A percentile compares a stretch with the other conserved stretches of the same genome.
Conservation (phyloP, 2,888 invertebrate species). For the Sarcophaga variegata region DNA sequence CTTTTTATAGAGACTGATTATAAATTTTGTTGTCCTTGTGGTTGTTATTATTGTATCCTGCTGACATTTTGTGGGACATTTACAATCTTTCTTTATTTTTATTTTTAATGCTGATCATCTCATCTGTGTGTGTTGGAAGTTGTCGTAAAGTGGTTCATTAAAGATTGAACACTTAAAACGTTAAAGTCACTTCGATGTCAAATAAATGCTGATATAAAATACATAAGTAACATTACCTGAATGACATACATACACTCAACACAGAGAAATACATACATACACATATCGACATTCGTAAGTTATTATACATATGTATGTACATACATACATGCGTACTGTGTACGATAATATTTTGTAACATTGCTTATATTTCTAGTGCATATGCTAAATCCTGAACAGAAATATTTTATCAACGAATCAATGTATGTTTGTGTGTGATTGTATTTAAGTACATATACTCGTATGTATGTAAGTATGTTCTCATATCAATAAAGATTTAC, state of each 20-base stretch:
- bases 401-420: neutral
- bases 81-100: neutral
- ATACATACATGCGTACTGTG: neutral
- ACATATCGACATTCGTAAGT: neutral
- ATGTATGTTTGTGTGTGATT: neutral
- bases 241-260: neutral
- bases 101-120: conserved; percentile 10
- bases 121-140: conserved; percentile 33
- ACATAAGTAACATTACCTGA: conserved; percentile 11
- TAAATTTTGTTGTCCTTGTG: conserved; percentile 1
- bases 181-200: conserved; percentile 53
- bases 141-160: conserved; percentile 57
- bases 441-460: no score
- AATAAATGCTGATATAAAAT: conserved; percentile 45
- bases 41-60: neutral
- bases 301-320: neutral
- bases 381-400: neutral
- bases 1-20: no score
- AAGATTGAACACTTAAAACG: conserved; percentile 51
- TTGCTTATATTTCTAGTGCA: neutral
- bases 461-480: neutral
- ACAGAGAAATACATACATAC: neutral
- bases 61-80: conserved; percentile 19
- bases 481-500: conserved; percentile 8
- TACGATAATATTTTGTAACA: no score